phyloP scores from a whole-genome alignment of 2,888 invertebrate genomes.

The Ormia ochracea region DNA sequence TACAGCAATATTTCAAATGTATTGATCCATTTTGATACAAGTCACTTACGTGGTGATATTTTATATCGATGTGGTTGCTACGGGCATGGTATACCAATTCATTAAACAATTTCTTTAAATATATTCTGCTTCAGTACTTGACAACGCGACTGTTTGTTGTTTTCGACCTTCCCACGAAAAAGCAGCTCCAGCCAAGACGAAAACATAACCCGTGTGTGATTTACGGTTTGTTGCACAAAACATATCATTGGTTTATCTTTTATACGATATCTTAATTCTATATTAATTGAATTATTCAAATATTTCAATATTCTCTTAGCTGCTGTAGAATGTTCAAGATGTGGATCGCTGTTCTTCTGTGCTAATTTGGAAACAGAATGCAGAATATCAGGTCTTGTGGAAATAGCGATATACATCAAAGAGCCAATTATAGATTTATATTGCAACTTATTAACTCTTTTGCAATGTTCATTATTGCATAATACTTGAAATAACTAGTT shows the following conservation, averaged over 20 bases:
- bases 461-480: too few relatives aligned
- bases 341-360: conserved; percentile 62
- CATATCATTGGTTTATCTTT: neutral
- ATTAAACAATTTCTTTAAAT: neutral
- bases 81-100: neutral
- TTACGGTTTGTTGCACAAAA: neutral
- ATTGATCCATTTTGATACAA: neutral
- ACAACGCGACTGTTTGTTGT: neutral
- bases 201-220: neutral
- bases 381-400: conserved; percentile 61
- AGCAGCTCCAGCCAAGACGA: neutral
- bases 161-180: neutral
- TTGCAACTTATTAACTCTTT: too few relatives aligned
- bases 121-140: neutral
- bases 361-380: conserved; percentile 63
- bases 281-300: neutral
- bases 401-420: too few relatives aligned
- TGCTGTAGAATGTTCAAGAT: conserved; percentile 61
- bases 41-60: neutral
- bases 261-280: neutral
- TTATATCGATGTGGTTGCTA: neutral
- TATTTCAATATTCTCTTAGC: conserved; percentile 48
- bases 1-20: neutral
- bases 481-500: too few relatives aligned
- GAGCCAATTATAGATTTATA: too few relatives aligned